phyloP scores from a whole-genome alignment of 1,140 invertebrate genomes.

The Neelides sp. region DNA sequence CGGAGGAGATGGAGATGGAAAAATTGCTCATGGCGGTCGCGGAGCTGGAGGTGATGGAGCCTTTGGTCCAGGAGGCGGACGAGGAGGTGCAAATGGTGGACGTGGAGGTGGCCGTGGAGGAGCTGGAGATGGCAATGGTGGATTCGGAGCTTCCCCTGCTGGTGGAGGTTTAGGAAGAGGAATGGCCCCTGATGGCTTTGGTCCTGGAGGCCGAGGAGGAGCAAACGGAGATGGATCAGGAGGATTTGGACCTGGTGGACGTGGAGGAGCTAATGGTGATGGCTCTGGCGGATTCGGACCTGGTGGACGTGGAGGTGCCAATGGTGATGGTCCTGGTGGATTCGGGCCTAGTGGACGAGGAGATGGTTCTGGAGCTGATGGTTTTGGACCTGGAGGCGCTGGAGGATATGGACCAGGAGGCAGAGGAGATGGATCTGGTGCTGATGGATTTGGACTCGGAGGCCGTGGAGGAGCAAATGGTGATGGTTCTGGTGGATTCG shows the following conservation, averaged over 20 bases:
- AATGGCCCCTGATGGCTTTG: too few species aligned
- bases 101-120: not conserved
- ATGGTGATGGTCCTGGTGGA: not conserved
- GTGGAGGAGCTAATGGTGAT: not conserved
- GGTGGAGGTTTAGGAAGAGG: too few species aligned
- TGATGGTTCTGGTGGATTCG: not conserved
- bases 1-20: not conserved
- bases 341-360: not conserved
- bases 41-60: not conserved
- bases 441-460: too few species aligned
- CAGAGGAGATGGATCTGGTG: too few species aligned
- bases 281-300: not conserved
- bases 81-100: not conserved
- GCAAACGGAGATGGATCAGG: not conserved
- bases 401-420: too few species aligned
- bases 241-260: constrained; percentile 3
- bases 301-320: constrained; percentile 1
- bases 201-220: not conserved
- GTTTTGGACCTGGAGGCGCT: too few species aligned
- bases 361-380: too few species aligned
- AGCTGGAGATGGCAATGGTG: not conserved
- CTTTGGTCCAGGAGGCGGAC: not conserved
- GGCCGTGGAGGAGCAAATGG: not conserved
- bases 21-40: not conserved
- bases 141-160: not conserved